Percentiles rank a stretch among this genome's conserved stretches.
Conservation (phyloP, 1,140 invertebrate species). For the Mya arenaria region DNA sequence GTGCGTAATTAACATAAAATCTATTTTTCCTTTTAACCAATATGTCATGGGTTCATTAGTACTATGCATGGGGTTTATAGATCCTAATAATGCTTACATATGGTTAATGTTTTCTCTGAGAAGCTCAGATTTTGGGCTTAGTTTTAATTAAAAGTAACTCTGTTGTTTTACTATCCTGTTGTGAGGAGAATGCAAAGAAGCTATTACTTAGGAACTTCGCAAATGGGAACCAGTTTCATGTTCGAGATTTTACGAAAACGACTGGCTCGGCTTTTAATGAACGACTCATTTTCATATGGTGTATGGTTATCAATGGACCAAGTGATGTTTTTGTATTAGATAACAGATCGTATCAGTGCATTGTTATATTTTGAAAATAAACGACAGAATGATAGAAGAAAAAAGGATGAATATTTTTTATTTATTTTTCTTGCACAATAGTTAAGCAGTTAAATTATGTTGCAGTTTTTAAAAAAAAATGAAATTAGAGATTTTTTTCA, state of each 20-base stretch:
- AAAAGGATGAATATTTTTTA: too few species aligned
- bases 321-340: too few species aligned
- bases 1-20: slow-evolving; percentile 55
- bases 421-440: too few species aligned
- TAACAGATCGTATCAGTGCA: too few species aligned
- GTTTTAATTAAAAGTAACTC: slow-evolving; percentile 58
- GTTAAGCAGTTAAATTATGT: too few species aligned
- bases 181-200: slow-evolving; percentile 45
- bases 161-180: slow-evolving; percentile 41
- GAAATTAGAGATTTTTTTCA: too few species aligned
- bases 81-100: slow-evolving; percentile 36
- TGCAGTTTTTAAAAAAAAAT: too few species aligned
- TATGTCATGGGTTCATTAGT: slow-evolving; percentile 47
- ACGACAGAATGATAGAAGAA: too few species aligned
- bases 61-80: slow-evolving; percentile 47
- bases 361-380: too few species aligned
- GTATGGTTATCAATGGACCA: slow-evolving; percentile 40
- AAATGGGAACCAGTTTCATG: slow-evolving; percentile 32
- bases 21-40: slow-evolving; percentile 53
- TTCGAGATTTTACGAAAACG: neutral
- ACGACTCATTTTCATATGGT: slow-evolving; percentile 20
- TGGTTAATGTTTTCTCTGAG: slow-evolving; percentile 50
- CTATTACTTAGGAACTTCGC: slow-evolving; percentile 31
- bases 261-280: slow-evolving; percentile 37
- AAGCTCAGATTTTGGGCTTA: slow-evolving; percentile 56